Percentiles rank a stretch among this genome's conserved stretches.
Conservation (phyloP, 2,797 vertebrate species). For the Tragelaphus eurycerus region DNA sequence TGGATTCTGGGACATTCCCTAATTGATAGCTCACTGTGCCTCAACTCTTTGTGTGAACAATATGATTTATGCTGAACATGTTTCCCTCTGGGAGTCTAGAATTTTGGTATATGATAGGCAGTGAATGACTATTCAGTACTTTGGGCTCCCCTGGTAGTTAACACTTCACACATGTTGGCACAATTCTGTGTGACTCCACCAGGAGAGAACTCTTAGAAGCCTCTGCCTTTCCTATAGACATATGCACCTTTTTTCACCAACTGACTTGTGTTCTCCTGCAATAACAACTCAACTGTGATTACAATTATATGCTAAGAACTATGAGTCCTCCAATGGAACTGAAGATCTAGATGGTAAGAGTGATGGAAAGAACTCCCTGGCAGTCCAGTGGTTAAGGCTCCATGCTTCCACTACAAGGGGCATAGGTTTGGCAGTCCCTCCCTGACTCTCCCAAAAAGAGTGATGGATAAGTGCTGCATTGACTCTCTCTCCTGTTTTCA, state of each 20-base stretch:
- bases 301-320: background rate
- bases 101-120: background rate
- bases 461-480: background rate
- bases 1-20: background rate
- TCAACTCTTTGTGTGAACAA: background rate
- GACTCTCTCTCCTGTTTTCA: background rate
- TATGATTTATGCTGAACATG: background rate
- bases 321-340: background rate
- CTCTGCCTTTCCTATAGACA: background rate
- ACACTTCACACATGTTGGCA: background rate
- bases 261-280: slow-evolving; percentile 1
- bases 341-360: background rate
- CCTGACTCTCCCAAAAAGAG: background rate
- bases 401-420: background rate
- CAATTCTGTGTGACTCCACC: background rate
- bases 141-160: background rate
- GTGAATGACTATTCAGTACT: background rate
- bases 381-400: background rate
- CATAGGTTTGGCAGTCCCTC: background rate
- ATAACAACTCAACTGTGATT: background rate
- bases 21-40: background rate
- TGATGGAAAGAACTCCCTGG: background rate
- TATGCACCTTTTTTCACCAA: background rate
- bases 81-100: background rate
- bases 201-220: background rate